Conservation (phyloP, 1,140 invertebrate species). For the Aphelenchoides avenae region DNA sequence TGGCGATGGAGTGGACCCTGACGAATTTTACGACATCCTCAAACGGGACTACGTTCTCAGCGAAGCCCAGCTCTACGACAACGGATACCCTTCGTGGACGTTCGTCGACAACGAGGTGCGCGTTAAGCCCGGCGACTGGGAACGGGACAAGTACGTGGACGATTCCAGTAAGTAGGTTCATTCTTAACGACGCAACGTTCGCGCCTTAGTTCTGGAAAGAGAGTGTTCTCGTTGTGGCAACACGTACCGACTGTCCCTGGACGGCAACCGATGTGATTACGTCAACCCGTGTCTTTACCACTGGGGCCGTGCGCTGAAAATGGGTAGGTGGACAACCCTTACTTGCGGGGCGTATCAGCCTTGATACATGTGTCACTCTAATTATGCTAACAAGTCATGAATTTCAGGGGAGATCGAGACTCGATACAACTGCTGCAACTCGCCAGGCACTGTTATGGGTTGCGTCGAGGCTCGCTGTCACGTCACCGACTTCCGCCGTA, state of each 20-base stretch:
- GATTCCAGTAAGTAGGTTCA: constrained; percentile 8
- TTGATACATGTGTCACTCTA: constrained; percentile 1
- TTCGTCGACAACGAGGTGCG: constrained; percentile 4
- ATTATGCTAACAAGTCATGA: constrained; percentile 54
- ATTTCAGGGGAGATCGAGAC: too few species aligned
- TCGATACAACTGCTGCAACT: constrained; percentile 63
- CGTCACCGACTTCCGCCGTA: constrained; percentile 71
- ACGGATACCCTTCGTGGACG: constrained; percentile 21
- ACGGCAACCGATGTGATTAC: constrained; percentile 68
- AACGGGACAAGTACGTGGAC: not conserved
- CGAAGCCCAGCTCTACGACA: constrained; percentile 12
- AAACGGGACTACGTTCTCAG: constrained; percentile 25
- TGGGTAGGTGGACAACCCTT: constrained; percentile 60
- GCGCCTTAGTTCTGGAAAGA: constrained; percentile 39
- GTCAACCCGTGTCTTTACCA: constrained; percentile 74
- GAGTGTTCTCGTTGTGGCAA: constrained; percentile 72
- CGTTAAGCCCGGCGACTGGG: constrained; percentile 11
- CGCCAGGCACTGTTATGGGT: constrained; percentile 61
- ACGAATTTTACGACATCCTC: too few species aligned
- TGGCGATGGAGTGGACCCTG: too few species aligned
- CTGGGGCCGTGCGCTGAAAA: constrained; percentile 69
- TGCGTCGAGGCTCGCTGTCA: constrained; percentile 68
- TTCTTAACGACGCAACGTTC: not conserved
- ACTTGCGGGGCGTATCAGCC: constrained; percentile 19
- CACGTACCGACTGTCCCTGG: constrained; percentile 67